Conservation (phyloP, 2,888 invertebrate species). For the Cataglyphis rosenhaueri region DNA sequence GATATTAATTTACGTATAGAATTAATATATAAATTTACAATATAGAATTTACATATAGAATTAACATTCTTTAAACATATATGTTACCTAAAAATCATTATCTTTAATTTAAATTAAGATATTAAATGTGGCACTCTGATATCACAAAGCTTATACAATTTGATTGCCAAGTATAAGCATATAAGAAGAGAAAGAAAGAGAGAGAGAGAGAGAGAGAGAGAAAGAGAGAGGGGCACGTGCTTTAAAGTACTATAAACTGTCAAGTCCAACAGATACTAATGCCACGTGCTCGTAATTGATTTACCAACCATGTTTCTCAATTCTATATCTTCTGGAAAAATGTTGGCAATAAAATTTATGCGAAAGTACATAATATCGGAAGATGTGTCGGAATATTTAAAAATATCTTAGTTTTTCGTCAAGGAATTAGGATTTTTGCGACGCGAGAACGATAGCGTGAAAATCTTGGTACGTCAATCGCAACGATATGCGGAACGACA, state of each 20-base stretch:
- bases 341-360: not conserved
- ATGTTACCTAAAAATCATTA: not conserved
- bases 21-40: no score
- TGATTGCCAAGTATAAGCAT: not conserved
- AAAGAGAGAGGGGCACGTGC: not conserved
- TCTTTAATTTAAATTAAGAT: not conserved
- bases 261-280: not conserved
- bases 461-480: slow-evolving; percentile 19
- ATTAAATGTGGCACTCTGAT: not conserved
- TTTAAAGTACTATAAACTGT: slow-evolving; percentile 1
- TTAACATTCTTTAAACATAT: not conserved
- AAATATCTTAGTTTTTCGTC: not conserved
- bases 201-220: not conserved
- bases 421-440: not conserved
- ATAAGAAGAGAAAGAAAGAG: not conserved
- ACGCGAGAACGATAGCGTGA: not conserved
- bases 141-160: not conserved
- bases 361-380: not conserved
- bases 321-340: not conserved
- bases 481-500: slow-evolving; percentile 69
- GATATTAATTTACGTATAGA: not conserved
- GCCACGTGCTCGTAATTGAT: slow-evolving; percentile 1
- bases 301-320: not conserved
- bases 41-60: not conserved
- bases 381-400: slow-evolving; percentile 1